Evolutionary conservation across 2,113 vertebrate species (phyloP), one percentile per base, ranked within the genome.

Genomic region (Lagopus leucura): DNA sequence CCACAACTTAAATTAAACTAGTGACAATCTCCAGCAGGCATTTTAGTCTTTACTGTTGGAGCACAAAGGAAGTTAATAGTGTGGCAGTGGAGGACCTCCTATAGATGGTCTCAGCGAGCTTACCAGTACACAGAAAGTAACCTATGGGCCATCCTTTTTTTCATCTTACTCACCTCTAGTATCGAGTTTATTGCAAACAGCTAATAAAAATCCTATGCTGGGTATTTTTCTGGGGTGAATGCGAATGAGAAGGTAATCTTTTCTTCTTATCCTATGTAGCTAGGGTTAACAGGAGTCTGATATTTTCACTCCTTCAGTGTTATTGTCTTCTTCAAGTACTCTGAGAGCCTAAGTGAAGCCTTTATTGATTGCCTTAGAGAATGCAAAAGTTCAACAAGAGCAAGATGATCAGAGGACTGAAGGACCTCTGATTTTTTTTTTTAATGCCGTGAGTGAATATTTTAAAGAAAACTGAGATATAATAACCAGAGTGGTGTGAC

Each of bases 221-320:
- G 0, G 4, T 61, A 17, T 76, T 70, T 58, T 18, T 81, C 3
- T 13, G 78, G 8, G 30, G 0, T 76, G n/a, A 57, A 19, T 4
- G n/a, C 1, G 0, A 57, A 55, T 24, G 5, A 63, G 77, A 75
- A 66, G 2, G 6, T 27, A 58, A 3, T 6, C 24, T 88, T 84
- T 82, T 30, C 3, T 75, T 75, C 8, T 61, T 47, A 52, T 20
- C 8, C 11, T 6, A 16, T 27, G n/a, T 52, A 40, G 3, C 40
- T 52, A 38, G 13, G 27, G 10, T 65, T 32, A 89, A 69, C 22
- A 2, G 0, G 42, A 75, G 72, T 57, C 20, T 80, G 11, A 36
- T 82, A 11, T 0, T 0, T 12, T 88, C 50, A 24, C 4, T 3
- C 1, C 2, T 54, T 66, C n/a, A 4, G 6, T 63, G 28, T 20